Percentiles rank a stretch among this genome's conserved stretches.
Evolutionary conservation across 1,140 invertebrate species (phyloP).

Genomic region (Bombus terrestris): DNA sequence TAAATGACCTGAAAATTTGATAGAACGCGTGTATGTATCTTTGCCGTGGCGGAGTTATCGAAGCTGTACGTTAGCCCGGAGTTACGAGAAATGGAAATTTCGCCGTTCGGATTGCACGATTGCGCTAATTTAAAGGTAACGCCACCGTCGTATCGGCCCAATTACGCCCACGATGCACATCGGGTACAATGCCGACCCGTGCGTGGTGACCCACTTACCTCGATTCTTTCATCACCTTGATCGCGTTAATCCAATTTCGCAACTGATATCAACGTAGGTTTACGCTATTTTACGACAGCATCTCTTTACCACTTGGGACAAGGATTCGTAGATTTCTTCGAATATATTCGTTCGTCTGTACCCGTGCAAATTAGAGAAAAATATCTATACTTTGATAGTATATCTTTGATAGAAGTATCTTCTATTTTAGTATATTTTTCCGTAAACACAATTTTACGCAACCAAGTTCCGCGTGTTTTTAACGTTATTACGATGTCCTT

Average conservation of each 20-base stretch:
- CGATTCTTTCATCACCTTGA: constrained; percentile 59
- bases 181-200: constrained; percentile 48
- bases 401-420: not conserved
- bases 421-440: not conserved
- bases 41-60: not conserved
- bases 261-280: constrained; percentile 24
- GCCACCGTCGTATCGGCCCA: constrained; percentile 16
- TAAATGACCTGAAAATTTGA: constrained; percentile 26
- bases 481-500: not conserved
- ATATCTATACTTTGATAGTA: not conserved
- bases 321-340: not conserved
- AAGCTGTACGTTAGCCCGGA: not conserved
- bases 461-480: not conserved
- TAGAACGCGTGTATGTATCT: not conserved
- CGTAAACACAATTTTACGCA: not conserved
- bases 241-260: constrained; percentile 46
- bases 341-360: not conserved
- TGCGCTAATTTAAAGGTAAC: constrained; percentile 46
- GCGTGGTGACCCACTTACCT: constrained; percentile 58
- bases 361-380: not conserved
- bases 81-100: constrained; percentile 38
- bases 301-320: too few species aligned
- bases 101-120: constrained; percentile 25
- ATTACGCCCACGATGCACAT: constrained; percentile 55
- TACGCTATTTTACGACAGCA: not conserved